Conservation (phyloP, 2,797 vertebrate genomes). For the Xerus rutilus region DNA sequence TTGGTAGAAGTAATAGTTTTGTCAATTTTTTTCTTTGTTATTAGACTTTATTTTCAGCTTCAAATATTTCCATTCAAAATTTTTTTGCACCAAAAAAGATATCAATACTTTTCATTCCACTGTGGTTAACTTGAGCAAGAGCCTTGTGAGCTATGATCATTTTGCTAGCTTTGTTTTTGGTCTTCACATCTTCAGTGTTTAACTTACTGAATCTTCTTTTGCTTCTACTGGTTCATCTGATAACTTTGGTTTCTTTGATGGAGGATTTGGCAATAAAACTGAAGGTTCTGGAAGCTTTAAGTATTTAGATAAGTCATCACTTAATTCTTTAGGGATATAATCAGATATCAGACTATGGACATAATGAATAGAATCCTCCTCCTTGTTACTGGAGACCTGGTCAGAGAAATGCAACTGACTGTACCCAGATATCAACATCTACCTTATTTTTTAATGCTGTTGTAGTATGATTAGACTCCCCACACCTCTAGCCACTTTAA, state of each 20-base stretch:
- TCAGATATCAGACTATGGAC: conserved; percentile 97
- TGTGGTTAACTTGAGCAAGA: too few species aligned
- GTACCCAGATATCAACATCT: conserved; percentile 92
- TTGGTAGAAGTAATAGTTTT: neutral
- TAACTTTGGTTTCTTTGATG: too few species aligned
- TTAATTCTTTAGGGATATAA: conserved; percentile 94
- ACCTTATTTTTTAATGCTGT: conserved; percentile 91
- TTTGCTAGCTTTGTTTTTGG: too few species aligned
- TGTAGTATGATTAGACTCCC: conserved; percentile 93
- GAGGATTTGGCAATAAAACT: too few species aligned
- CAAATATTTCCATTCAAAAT: neutral
- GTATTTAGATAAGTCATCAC: conserved; percentile 91
- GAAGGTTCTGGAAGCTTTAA: conserved; percentile 86
- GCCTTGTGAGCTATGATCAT: too few species aligned
- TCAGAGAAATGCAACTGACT: conserved; percentile 91
- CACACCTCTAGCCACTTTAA: conserved; percentile 96
- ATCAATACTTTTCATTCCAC: too few species aligned
- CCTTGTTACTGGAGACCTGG: conserved; percentile 87
- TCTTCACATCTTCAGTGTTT: too few species aligned
- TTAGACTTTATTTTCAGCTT: neutral
- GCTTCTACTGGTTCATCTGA: too few species aligned
- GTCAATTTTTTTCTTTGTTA: neutral
- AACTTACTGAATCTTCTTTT: too few species aligned
- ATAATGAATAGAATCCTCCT: conserved; percentile 95
- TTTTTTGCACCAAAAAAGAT: too few species aligned